Conservation (phyloP, 1,140 invertebrate species). For the Portunus trituberculatus region DNA sequence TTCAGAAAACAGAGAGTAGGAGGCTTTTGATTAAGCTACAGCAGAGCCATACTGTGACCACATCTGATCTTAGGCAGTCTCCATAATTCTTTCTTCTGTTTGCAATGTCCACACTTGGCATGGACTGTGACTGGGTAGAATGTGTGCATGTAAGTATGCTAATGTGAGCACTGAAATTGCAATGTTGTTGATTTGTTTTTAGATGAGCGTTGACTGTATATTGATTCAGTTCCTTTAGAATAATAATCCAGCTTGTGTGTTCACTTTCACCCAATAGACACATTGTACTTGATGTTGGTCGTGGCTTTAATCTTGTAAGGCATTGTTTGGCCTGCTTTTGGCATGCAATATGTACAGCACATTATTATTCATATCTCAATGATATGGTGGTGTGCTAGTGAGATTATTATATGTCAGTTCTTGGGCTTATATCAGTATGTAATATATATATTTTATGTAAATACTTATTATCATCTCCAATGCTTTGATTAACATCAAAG, state of each 20-base stretch:
- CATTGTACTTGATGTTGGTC: neutral
- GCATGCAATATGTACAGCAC: neutral
- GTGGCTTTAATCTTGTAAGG: neutral
- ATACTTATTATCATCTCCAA: too few relatives aligned
- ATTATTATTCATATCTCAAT: too few relatives aligned
- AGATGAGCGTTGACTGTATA: neutral
- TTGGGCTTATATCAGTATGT: too few relatives aligned
- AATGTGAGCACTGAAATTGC: neutral
- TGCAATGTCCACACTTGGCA: neutral
- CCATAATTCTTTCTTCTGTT: neutral
- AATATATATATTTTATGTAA: too few relatives aligned
- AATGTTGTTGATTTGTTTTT: neutral
- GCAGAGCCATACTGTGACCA: neutral
- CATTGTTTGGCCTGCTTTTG: neutral
- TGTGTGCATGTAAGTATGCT: neutral
- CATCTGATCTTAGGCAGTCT: neutral
- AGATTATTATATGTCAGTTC: too few relatives aligned
- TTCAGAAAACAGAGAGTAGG: neutral
- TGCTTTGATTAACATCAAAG: too few relatives aligned
- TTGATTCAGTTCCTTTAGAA: neutral
- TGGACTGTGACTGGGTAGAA: neutral
- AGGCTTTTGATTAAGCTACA: neutral
- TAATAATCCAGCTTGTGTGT: neutral
- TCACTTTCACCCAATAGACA: neutral
- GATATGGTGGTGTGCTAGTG: too few relatives aligned